phyloP scores from a whole-genome alignment of 2,888 invertebrate species.

The Dusona sp. region DNA sequence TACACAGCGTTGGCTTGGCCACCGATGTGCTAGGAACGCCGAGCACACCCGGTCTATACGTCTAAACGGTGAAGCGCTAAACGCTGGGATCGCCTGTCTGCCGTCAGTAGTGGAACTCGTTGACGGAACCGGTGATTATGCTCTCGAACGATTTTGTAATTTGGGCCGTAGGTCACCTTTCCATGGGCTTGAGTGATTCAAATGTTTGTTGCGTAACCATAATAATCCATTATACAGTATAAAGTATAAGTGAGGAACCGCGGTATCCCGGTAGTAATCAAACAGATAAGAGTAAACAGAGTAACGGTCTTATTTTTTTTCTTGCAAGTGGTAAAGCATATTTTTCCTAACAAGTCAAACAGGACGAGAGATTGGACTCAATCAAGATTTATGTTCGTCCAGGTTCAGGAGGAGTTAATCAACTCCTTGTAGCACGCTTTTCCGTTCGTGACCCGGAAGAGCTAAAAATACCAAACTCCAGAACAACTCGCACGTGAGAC shows the following conservation, averaged over 20 bases:
- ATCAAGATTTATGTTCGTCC: neutral
- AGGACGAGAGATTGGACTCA: neutral
- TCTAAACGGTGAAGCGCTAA: conserved; percentile 76
- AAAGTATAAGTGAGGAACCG: conserved; percentile 73
- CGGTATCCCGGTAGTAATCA: conserved; percentile 75
- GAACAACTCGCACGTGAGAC: conserved; percentile 55
- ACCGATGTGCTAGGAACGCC: conserved; percentile 45
- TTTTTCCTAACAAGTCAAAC: neutral
- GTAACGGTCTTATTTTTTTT: conserved; percentile 5
- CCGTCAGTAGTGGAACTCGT: conserved; percentile 56
- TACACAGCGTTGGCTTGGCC: conserved; percentile 56
- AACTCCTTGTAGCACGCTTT: conserved; percentile 39
- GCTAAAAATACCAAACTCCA: conserved; percentile 72
- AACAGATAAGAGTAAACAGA: conserved; percentile 2
- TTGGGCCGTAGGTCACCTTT: conserved; percentile 42
- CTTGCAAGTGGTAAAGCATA: conserved; percentile 6
- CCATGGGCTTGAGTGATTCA: conserved; percentile 50
- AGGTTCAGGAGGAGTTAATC: conserved; percentile 21
- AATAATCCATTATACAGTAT: conserved; percentile 56
- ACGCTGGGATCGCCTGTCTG: conserved; percentile 73
- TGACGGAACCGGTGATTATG: conserved; percentile 72
- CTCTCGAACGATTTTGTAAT: conserved; percentile 44
- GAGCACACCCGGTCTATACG: conserved; percentile 51
- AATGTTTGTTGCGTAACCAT: conserved; percentile 69
- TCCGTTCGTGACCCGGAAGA: conserved; percentile 71